Evolutionary conservation across 92 coral and sea anemone species (phyloP).

Genomic region (Phenganax stokvisi): DNA sequence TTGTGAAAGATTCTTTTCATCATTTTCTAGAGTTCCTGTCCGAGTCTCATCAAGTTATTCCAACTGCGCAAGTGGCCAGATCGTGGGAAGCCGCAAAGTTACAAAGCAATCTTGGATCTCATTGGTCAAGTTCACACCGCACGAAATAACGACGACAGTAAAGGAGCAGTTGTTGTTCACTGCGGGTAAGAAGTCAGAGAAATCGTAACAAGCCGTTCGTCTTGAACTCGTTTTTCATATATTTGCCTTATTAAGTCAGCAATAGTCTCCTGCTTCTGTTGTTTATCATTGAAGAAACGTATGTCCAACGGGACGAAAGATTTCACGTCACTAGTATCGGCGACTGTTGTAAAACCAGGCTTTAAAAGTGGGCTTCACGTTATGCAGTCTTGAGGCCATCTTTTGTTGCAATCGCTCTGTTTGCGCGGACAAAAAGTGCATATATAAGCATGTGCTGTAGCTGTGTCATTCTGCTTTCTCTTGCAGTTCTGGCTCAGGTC

Average conservation of each 20-base stretch:
- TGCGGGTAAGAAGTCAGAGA: constrained; percentile 57
- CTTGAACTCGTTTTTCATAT: too few relatives aligned
- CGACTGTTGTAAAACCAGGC: too few relatives aligned
- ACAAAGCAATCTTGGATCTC: constrained; percentile 85
- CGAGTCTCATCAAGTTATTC: constrained; percentile 80
- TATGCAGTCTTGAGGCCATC: too few relatives aligned
- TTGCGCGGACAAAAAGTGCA: too few relatives aligned
- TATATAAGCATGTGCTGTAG: too few relatives aligned
- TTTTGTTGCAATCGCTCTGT: too few relatives aligned
- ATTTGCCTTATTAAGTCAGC: too few relatives aligned
- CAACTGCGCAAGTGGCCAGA: constrained; percentile 93
- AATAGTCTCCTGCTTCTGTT: too few relatives aligned
- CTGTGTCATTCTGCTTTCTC: not conserved
- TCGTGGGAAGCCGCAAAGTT: constrained; percentile 67
- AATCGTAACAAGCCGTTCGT: not conserved
- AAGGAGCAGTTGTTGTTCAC: constrained; percentile 90
- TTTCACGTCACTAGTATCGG: too few relatives aligned
- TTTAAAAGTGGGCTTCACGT: too few relatives aligned
- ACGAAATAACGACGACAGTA: constrained; percentile 78
- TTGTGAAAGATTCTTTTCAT: not conserved
- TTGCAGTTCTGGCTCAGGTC: constrained; percentile 80
- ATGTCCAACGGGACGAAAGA: too few relatives aligned
- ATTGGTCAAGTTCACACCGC: constrained; percentile 89
- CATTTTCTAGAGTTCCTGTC: constrained; percentile 59
- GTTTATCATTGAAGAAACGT: too few relatives aligned